A percentile compares a stretch with the other conserved stretches of the same genome.
Conservation (phyloP, 2,888 invertebrate genomes). For the Campopleginae sp. region DNA sequence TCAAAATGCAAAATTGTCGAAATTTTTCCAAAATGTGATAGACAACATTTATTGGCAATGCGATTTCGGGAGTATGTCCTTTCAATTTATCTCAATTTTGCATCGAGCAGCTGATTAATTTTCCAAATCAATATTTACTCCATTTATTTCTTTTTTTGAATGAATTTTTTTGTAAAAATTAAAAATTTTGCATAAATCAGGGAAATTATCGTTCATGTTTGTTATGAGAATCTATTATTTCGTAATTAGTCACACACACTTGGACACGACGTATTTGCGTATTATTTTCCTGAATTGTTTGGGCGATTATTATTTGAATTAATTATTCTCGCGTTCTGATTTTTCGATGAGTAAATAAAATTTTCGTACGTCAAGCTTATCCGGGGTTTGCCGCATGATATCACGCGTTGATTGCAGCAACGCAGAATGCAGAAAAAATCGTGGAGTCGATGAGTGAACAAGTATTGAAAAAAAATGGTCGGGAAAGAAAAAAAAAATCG, state of each 20-base stretch:
- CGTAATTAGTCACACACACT: background rate
- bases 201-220: too few species aligned
- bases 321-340: background rate
- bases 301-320: background rate
- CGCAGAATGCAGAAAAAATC: background rate
- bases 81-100: too few species aligned
- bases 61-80: too few species aligned
- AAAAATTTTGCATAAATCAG: too few species aligned
- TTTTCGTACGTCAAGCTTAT: constrained; percentile 47
- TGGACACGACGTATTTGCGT: background rate
- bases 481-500: background rate
- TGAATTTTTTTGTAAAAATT: constrained; percentile 5
- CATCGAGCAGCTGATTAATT: too few species aligned
- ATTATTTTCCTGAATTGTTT: background rate
- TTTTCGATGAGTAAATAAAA: background rate
- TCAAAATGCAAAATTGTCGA: too few species aligned
- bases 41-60: too few species aligned
- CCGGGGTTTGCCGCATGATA: constrained; percentile 25
- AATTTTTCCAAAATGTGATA: too few species aligned
- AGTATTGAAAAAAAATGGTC: background rate
- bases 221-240: background rate
- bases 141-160: background rate
- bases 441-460: background rate
- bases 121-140: too few species aligned
- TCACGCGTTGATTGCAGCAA: background rate